Percentiles rank a stretch among this genome's conserved stretches.
These are phyloP conservation scores for Lota lota DNA, from an alignment of 2,113 vertebrate species.

Conservation along the genomic window DNA sequence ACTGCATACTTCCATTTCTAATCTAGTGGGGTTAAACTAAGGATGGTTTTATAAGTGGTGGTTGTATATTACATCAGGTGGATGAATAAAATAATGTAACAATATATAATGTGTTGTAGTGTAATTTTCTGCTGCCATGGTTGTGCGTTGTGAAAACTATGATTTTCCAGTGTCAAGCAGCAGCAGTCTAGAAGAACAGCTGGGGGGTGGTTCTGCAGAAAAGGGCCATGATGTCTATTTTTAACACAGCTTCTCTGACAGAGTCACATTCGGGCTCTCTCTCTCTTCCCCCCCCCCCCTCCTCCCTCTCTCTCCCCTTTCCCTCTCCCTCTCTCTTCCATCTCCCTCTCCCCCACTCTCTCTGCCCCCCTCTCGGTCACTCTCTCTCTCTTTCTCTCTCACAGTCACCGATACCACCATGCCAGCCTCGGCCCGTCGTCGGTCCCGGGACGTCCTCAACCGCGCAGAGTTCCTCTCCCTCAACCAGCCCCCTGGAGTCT, in stretches of 20 bases:
- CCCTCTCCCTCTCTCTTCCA: background rate
- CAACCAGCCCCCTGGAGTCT: slow-evolving; percentile 76
- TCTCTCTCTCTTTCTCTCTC: background rate
- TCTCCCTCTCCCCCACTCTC: background rate
- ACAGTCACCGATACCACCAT: slow-evolving; percentile 57
- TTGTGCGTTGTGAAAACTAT: background rate
- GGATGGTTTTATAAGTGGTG: no score
- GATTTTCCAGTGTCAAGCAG: slow-evolving; percentile 12
- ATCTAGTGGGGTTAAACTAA: no score
- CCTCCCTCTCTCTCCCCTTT: background rate
- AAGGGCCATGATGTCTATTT: slow-evolving; percentile 46
- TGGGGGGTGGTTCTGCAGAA: slow-evolving; percentile 34
- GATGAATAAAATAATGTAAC: no score
- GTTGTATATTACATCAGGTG: no score
- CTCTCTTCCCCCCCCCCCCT: background rate
- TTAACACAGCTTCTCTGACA: slow-evolving; percentile 23
- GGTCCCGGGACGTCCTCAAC: slow-evolving; percentile 83
- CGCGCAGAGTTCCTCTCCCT: slow-evolving; percentile 89
- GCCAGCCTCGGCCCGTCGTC: slow-evolving; percentile 80
- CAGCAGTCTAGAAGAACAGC: slow-evolving; percentile 28
- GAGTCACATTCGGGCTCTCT: slow-evolving; percentile 18
- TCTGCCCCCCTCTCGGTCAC: background rate
- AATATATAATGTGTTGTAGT: no score
- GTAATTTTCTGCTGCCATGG: no score
- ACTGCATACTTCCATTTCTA: no score